Conservation (phyloP, 2,888 invertebrate species). For the Cantharis rufa region DNA sequence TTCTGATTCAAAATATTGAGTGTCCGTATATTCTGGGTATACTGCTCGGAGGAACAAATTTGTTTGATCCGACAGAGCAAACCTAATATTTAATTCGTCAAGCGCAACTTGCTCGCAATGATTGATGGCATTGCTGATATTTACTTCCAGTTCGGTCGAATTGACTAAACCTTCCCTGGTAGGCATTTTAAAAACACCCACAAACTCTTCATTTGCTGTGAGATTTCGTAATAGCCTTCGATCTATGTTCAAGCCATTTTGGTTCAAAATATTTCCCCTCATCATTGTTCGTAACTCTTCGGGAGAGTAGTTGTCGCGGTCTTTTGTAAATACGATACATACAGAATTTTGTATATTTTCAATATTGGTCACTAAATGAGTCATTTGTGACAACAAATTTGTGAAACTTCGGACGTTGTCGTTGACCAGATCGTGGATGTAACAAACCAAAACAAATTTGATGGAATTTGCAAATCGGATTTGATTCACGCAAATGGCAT, state of each 20-base stretch:
- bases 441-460: conserved; percentile 17
- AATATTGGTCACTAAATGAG: conserved; percentile 2
- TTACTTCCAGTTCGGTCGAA: neutral
- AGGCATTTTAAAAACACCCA: conserved; percentile 14
- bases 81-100: conserved; percentile 5
- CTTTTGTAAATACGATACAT: conserved; percentile 8
- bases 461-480: conserved; percentile 1
- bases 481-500: conserved; percentile 10
- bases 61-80: conserved; percentile 5
- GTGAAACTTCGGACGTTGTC: conserved; percentile 9
- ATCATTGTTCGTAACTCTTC: neutral
- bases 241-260: neutral
- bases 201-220: neutral
- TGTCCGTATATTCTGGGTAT: conserved; percentile 13
- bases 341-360: conserved; percentile 5
- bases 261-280: conserved; percentile 4
- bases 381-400: neutral
- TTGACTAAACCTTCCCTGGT: neutral
- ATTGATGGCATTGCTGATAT: conserved; percentile 1
- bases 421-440: conserved; percentile 5
- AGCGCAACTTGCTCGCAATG: neutral
- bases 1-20: neutral
- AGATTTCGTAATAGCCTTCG: neutral
- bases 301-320: neutral
- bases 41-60: neutral